Percentiles rank a stretch among this genome's conserved stretches.
phyloP scores from a whole-genome alignment of 2,797 vertebrate genomes.

The Myoxocephalus aenaeus region DNA sequence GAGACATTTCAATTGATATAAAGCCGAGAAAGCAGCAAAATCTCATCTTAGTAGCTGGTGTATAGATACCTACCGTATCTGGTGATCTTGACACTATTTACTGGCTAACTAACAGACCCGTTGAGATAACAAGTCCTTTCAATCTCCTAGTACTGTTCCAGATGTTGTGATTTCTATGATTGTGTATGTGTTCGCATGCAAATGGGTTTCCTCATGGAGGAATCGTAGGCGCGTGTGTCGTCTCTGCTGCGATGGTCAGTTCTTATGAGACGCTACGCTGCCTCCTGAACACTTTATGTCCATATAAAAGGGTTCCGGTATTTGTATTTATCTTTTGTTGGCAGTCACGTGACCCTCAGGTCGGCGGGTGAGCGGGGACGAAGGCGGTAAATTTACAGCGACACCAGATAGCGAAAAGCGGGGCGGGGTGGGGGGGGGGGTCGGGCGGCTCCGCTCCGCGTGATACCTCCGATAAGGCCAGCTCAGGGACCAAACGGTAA shows the following conservation, averaged over 20 bases:
- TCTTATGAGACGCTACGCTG: conserved; percentile 4
- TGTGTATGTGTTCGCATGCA: conserved; percentile 1
- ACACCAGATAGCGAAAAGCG: conserved; percentile 10
- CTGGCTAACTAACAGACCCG: not conserved
- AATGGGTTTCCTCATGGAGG: not conserved
- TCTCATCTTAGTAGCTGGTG: not conserved
- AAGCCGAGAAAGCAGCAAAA: not conserved
- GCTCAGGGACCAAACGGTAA: conserved; percentile 49
- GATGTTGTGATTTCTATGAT: not conserved
- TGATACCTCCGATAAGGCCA: conserved; percentile 70
- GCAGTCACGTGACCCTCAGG: conserved; percentile 39
- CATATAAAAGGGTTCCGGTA: conserved; percentile 39
- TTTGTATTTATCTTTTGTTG: conserved; percentile 8
- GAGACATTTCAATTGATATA: no score
- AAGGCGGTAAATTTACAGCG: conserved; percentile 42
- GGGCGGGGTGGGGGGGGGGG: not conserved
- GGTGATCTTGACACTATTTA: not conserved
- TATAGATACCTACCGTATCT: not conserved
- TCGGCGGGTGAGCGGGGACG: not conserved
- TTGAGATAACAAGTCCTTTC: conserved; percentile 5
- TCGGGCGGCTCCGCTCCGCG: conserved; percentile 52
- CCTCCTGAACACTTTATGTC: conserved; percentile 23
- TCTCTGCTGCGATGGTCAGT: not conserved
- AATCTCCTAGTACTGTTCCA: not conserved
- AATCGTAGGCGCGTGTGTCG: not conserved